Base-by-base conservation (phyloP, 2,113 vertebrate species). In the Solenodon paradoxus region DNA sequence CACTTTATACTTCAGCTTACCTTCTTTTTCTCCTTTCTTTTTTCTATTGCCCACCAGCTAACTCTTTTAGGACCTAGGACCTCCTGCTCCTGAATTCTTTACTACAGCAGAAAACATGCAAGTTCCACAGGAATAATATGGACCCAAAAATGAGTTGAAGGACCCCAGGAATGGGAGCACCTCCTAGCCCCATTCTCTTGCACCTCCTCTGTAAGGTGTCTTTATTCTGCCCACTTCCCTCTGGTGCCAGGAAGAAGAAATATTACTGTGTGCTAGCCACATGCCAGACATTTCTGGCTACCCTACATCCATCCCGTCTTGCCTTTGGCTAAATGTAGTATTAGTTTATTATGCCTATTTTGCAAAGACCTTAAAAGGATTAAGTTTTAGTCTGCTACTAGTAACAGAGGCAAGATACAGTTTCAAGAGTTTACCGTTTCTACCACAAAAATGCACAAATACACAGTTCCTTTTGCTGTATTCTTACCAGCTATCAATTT, bases 401-500 rank as follows among this genome's bases (percentile, higher is more conserved):
- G 57, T 63, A 88, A 24, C 22, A 80, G 51, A 68, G 42, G 51
- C n/a, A 91, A 95, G 79, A 92, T 61, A 69, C 10, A 90, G 24
- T 88, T 74, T 28, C 63, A 94, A 78, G 20, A 5, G 88, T 82
- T 92, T 57, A 45, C 22, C 74, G 32, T 88, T 89, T 91, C 79
- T 85, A 80, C 59, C 64, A 72, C 91, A 95, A 92, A 94, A 92
- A 95, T 51, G 28, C 26, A 69, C 24, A 77, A 53, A 75, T 42
- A 57, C 13, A 20, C 3, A 35, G 20, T 8, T 57, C 68, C 66
- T 71, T 51, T 86, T 82, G 47, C 16, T 57, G 4, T 57, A 59
- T 53, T 80, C 77, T 82, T 35, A 32, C 59, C 88, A 92, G 91
- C 7, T 61, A 92, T 66, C 1, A 49, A 30, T 69, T 22, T 94